Evolutionary conservation across 2,797 vertebrate genomes (phyloP).

Genomic region (Sarcophilus harrisii): DNA sequence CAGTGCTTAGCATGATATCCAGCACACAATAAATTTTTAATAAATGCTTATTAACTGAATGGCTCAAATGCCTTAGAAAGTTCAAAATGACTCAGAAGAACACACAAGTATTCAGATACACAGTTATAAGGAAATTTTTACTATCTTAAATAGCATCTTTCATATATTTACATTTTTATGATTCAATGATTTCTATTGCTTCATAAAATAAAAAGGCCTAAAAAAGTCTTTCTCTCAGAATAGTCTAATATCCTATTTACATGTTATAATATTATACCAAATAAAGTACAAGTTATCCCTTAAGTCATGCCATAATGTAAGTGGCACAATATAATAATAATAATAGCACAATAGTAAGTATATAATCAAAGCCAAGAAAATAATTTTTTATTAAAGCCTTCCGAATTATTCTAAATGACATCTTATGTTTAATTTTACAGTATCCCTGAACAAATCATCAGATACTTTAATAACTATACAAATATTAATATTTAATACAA

Average conservation of each 20-base stretch:
- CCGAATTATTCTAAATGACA: conserved; percentile 82
- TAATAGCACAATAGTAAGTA: conserved; percentile 37
- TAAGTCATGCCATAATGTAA: conserved; percentile 69
- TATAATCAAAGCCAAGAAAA: conserved; percentile 78
- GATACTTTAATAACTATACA: conserved; percentile 86
- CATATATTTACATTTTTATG: conserved; percentile 21
- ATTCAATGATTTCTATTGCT: background rate
- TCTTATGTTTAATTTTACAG: conserved; percentile 84
- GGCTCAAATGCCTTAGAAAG: background rate
- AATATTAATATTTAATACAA: conserved; percentile 86
- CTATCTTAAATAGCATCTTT: background rate
- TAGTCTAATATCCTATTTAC: background rate
- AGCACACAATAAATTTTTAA: background rate
- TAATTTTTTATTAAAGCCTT: conserved; percentile 77
- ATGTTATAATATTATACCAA: conserved; percentile 14
- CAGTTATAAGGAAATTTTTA: background rate
- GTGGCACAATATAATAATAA: conserved; percentile 35
- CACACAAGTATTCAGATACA: background rate
- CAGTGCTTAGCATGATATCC: background rate
- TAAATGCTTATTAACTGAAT: background rate
- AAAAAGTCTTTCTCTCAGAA: background rate
- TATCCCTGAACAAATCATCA: conserved; percentile 82
- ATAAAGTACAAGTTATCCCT: conserved; percentile 70
- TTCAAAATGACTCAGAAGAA: too few relatives aligned
- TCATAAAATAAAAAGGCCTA: background rate